Percentiles rank a stretch among this genome's conserved stretches.
Evolutionary conservation across 2,113 vertebrate species (phyloP).

Genomic region (Chaetops frenatus): DNA sequence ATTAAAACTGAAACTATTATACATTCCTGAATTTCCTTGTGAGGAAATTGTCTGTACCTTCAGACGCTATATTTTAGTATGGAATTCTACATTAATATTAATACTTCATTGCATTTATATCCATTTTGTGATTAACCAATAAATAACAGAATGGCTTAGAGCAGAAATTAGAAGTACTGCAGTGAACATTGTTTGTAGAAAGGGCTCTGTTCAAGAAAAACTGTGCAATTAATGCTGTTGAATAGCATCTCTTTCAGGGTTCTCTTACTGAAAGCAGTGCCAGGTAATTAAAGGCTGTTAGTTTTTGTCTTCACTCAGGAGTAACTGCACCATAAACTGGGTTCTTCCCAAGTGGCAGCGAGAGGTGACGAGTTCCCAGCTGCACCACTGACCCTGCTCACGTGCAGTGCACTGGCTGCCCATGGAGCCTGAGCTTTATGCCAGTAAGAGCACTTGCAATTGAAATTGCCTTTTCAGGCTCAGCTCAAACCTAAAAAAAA

Average conservation of each 20-base stretch:
- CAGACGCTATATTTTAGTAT: neutral
- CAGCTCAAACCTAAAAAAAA: too few species aligned
- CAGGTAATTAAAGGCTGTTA: neutral
- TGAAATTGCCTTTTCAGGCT: neutral
- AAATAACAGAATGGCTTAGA: neutral
- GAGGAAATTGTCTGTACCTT: neutral
- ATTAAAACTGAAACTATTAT: neutral
- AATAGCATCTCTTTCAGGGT: neutral
- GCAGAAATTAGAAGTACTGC: neutral
- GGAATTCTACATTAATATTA: neutral
- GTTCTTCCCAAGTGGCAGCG: neutral
- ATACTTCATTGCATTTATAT: neutral
- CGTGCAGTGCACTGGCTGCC: neutral
- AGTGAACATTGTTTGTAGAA: neutral
- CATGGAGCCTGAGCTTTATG: neutral
- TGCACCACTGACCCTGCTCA: neutral
- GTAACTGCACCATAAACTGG: neutral
- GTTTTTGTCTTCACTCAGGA: neutral
- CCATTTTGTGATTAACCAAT: neutral
- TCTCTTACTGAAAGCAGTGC: neutral
- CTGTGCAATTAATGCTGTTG: neutral
- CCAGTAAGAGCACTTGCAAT: neutral
- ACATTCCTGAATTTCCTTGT: neutral
- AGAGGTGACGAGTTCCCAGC: neutral
- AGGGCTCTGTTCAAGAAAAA: neutral